A percentile compares a stretch with the other conserved stretches of the same genome.
phyloP scores from a whole-genome alignment of 2,797 vertebrate genomes.

The Valencia hispanica region DNA sequence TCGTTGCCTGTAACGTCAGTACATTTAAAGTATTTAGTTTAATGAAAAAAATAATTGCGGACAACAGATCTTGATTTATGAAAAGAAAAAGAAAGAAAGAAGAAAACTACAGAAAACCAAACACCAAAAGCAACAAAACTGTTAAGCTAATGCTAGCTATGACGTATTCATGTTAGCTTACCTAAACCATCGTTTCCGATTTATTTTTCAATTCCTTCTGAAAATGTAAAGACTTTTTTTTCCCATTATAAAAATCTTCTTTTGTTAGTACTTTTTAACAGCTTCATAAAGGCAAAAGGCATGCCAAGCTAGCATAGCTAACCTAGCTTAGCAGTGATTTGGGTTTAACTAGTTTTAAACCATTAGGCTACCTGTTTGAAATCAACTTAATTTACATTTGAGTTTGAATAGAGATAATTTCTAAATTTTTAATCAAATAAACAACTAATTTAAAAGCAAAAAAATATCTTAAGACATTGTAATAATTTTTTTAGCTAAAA shows the following conservation, averaged over 20 bases:
- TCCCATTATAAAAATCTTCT: not conserved
- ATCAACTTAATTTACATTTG: not conserved
- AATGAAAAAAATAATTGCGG: not conserved
- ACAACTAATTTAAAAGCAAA: not conserved
- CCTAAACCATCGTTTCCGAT: no score
- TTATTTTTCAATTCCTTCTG: not conserved
- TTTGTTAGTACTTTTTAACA: not conserved
- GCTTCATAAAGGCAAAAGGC: not conserved
- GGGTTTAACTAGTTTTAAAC: not conserved
- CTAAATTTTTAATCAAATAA: not conserved
- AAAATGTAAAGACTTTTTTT: not conserved
- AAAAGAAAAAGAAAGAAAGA: no score
- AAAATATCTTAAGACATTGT: no score
- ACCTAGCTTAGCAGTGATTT: not conserved
- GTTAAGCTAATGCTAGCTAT: no score
- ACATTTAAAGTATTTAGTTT: not conserved
- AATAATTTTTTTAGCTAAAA: not conserved
- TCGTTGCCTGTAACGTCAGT: constrained; percentile 86
- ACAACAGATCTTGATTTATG: not conserved
- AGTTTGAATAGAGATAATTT: not conserved
- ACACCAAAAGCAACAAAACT: not conserved
- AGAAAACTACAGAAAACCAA: not conserved
- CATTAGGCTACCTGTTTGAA: not conserved
- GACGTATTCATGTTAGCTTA: not conserved
- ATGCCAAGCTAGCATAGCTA: not conserved